Conservation (phyloP, 2,888 invertebrate species). For the Polyommatus icarus region DNA sequence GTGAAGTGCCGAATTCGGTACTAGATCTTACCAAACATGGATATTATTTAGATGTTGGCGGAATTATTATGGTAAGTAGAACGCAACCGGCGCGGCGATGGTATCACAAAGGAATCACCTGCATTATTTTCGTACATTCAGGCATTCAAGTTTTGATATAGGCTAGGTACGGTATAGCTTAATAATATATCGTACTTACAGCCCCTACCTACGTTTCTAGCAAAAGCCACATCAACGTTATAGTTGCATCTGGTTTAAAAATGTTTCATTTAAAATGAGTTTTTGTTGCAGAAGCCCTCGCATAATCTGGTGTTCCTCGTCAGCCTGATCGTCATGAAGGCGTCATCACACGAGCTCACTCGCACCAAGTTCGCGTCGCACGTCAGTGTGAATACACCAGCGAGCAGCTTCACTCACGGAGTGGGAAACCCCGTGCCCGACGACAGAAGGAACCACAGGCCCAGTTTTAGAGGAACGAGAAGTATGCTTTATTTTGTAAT, state of each 20-base stretch:
- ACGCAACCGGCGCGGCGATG: conserved; percentile 31
- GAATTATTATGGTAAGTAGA: conserved; percentile 37
- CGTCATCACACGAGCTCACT: conserved; percentile 38
- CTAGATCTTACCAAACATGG: conserved; percentile 20
- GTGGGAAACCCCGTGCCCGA: conserved; percentile 65
- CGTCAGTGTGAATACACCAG: conserved; percentile 69
- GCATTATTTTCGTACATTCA: background rate
- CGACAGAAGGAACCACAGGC: conserved; percentile 46
- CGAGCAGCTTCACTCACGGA: conserved; percentile 69
- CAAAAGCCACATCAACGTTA: too few species aligned
- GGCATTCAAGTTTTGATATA: background rate
- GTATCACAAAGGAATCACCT: conserved; percentile 29
- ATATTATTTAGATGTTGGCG: conserved; percentile 5
- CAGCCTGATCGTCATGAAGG: background rate
- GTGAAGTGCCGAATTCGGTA: conserved; percentile 1
- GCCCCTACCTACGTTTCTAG: too few species aligned
- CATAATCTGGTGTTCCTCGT: conserved; percentile 18
- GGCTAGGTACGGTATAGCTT: too few species aligned
- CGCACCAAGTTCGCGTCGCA: conserved; percentile 70
- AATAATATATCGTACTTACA: too few species aligned
- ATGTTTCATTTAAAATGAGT: too few species aligned
- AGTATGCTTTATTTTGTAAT: conserved; percentile 10
- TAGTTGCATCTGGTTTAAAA: too few species aligned
- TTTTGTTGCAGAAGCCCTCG: background rate
- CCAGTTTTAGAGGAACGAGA: conserved; percentile 37